These are phyloP conservation scores for Drosophila aldrichi DNA, from an alignment of 2,888 invertebrate species.

Conservation along the genomic window DNA sequence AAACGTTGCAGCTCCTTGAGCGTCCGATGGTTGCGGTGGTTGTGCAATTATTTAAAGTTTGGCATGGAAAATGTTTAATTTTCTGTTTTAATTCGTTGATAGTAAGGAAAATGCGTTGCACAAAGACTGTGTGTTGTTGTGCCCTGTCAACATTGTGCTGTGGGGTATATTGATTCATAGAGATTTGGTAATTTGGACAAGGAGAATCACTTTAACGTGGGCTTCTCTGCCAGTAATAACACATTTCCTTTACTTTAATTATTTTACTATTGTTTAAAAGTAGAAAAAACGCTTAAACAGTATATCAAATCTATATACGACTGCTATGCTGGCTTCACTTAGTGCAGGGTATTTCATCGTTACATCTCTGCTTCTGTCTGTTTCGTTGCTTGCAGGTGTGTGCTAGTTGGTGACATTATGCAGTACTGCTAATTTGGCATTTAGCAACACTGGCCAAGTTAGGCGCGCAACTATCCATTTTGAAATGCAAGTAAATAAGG, in stretches of 20 bases:
- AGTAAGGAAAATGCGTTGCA: conserved; percentile 60
- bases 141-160: conserved; percentile 25
- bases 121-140: conserved; percentile 50
- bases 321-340: accelerated
- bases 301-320: too few relatives aligned
- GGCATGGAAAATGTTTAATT: conserved; percentile 48
- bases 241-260: too few relatives aligned
- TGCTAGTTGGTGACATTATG: conserved; percentile 23
- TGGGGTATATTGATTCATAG: conserved; percentile 15
- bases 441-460: conserved; percentile 33
- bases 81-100: conserved; percentile 45
- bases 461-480: conserved; percentile 19
- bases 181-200: not conserved
- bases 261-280: not conserved
- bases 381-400: conserved; percentile 47
- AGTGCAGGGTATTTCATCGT: conserved; percentile 24
- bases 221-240: too few relatives aligned
- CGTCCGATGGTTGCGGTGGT: conserved; percentile 20
- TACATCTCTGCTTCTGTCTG: not conserved
- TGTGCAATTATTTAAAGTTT: conserved; percentile 43
- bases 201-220: accelerated
- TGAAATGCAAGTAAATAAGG: not conserved
- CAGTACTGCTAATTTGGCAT: conserved; percentile 24
- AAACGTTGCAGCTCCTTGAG: conserved; percentile 21
- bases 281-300: too few relatives aligned